Evolutionary conservation across 1,140 invertebrate genomes (phyloP).

Genomic region (Akabosia matsudoensis): DNA sequence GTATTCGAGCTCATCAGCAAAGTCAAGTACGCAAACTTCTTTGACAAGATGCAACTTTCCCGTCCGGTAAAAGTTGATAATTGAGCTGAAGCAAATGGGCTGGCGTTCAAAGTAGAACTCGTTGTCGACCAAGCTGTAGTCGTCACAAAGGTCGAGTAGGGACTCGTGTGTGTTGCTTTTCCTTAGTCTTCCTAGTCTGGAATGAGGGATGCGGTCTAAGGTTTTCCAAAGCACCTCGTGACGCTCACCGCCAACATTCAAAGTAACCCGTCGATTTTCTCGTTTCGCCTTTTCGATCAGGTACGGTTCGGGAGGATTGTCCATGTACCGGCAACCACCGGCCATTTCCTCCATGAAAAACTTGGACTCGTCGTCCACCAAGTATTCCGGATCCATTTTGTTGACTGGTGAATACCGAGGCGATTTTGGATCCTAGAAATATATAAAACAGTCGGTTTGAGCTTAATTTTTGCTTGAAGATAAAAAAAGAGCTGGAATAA

Average conservation of each 20-base stretch:
- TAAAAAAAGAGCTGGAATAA: background rate
- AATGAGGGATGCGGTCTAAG: conserved; percentile 88
- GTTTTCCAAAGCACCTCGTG: conserved; percentile 96
- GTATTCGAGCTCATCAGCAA: conserved; percentile 95
- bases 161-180: conserved; percentile 93
- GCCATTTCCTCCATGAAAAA: conserved; percentile 2
- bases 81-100: conserved; percentile 93
- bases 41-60: conserved; percentile 95
- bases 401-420: conserved; percentile 13
- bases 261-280: conserved; percentile 80
- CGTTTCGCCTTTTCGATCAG: conserved; percentile 92
- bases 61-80: conserved; percentile 95
- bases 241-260: conserved; percentile 93
- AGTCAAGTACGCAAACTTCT: conserved; percentile 97
- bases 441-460: too few species aligned
- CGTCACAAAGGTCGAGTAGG: conserved; percentile 92
- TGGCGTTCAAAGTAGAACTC: conserved; percentile 99
- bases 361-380: background rate
- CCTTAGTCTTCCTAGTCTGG: conserved; percentile 82
- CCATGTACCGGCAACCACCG: conserved; percentile 9
- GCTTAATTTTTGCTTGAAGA: background rate
- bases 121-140: conserved; percentile 92
- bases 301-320: conserved; percentile 64
- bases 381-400: background rate
- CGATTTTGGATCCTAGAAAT: background rate